Percentiles rank a stretch among this genome's conserved stretches.
These are phyloP conservation scores for Ramazzottius varieornatus DNA, from an alignment of 2,888 invertebrate species.

Conservation along the genomic window DNA sequence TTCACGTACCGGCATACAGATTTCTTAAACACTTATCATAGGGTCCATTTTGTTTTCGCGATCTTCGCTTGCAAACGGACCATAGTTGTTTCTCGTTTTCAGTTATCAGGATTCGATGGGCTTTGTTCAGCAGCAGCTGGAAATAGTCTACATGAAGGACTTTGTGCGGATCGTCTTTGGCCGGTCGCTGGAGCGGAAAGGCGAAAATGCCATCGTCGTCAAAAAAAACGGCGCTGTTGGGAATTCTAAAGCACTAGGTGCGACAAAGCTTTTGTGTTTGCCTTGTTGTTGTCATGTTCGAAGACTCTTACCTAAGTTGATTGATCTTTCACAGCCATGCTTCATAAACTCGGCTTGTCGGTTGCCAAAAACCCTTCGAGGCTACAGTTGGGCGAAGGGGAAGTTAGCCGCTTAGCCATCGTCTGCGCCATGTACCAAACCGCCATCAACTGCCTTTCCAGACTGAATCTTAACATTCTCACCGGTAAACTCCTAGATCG, in stretches of 20 bases:
- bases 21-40: neutral
- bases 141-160: constrained; percentile 38
- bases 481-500: constrained; percentile 46
- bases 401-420: constrained; percentile 31
- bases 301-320: too few species aligned
- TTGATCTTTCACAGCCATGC: too few species aligned
- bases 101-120: constrained; percentile 44
- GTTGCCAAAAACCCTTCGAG: neutral
- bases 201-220: neutral
- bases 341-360: neutral
- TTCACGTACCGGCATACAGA: too few species aligned
- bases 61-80: neutral
- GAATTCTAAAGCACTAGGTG: neutral
- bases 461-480: constrained; percentile 66
- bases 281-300: neutral
- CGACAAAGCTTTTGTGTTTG: neutral
- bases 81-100: too few species aligned
- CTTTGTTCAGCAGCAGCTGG: constrained; percentile 37
- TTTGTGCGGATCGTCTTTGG: constrained; percentile 17
- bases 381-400: neutral
- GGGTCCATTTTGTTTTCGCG: neutral
- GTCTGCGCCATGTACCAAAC: constrained; percentile 77
- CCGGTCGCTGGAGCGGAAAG: neutral
- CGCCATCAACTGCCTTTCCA: constrained; percentile 60
- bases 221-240: neutral